These are phyloP conservation scores for Leptogaster cylindrica DNA, from an alignment of 2,888 invertebrate species.

Conservation along the genomic window DNA sequence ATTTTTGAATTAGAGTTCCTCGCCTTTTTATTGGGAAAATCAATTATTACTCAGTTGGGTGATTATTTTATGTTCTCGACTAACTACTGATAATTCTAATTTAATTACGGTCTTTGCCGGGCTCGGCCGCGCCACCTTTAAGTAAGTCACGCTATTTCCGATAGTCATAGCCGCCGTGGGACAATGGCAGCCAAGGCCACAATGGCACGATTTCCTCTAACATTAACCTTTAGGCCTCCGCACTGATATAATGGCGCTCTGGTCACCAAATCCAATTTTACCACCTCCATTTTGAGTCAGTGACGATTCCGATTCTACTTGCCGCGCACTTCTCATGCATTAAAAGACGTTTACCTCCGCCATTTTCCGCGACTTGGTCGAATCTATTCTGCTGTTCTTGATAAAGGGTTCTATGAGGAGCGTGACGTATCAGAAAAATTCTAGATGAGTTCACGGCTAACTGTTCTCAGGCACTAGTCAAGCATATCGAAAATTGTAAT, in stretches of 20 bases:
- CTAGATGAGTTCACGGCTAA: conserved; percentile 10
- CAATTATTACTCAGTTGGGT: neutral
- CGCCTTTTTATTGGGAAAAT: neutral
- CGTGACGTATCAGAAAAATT: conserved; percentile 16
- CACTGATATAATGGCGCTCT: neutral
- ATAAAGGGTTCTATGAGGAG: neutral
- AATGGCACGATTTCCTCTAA: conserved; percentile 7
- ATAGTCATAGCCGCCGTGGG: neutral
- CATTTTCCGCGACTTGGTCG: neutral
- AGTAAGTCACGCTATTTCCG: conserved; percentile 2
- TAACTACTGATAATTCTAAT: conserved; percentile 14
- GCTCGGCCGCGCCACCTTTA: neutral
- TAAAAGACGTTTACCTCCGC: conserved; percentile 23
- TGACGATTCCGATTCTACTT: conserved; percentile 6
- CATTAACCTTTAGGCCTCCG: conserved; percentile 14
- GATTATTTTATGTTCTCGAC: neutral
- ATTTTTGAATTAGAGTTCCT: neutral
- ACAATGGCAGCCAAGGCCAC: neutral
- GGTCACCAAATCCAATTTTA: conserved; percentile 22
- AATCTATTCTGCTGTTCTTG: neutral
- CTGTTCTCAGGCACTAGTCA: conserved; percentile 21
- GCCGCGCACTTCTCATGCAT: conserved; percentile 15
- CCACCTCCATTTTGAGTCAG: neutral
- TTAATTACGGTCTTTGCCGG: conserved; percentile 5
- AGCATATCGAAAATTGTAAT: conserved; percentile 30